These are phyloP conservation scores for Phenganax stokvisi DNA, from an alignment of 92 coral and sea anemone genomes.

Conservation along the genomic window DNA sequence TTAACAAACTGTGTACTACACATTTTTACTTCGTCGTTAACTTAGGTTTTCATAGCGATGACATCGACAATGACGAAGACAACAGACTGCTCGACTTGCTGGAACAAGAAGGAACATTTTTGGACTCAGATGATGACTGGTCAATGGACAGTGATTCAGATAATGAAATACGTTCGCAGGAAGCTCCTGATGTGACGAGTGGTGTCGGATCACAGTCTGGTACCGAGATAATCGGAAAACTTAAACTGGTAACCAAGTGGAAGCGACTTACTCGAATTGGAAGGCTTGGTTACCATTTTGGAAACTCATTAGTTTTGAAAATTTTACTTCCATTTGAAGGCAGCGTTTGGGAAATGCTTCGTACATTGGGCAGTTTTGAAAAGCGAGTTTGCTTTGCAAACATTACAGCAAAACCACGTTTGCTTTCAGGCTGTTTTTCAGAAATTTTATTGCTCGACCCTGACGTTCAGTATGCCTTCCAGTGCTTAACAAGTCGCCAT, in stretches of 20 bases:
- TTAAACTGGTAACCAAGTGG: conserved; percentile 15
- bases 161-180: conserved; percentile 4
- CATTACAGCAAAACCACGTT: background rate
- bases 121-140: conserved; percentile 35
- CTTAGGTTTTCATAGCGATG: conserved; percentile 11
- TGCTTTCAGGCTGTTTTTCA: too few relatives aligned
- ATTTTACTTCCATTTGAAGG: conserved; percentile 21
- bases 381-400: conserved; percentile 25
- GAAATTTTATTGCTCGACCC: conserved; percentile 32
- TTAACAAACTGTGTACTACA: too few relatives aligned
- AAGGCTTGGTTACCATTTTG: background rate
- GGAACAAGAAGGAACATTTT: conserved; percentile 14
- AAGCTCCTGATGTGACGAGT: background rate
- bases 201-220: background rate
- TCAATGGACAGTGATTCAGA: conserved; percentile 16
- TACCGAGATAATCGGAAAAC: conserved; percentile 27
- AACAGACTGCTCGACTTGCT: conserved; percentile 23
- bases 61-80: conserved; percentile 4
- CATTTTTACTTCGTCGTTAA: background rate
- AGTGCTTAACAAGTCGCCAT: conserved; percentile 56
- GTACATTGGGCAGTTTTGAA: conserved; percentile 21
- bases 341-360: conserved; percentile 32
- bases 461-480: conserved; percentile 65
- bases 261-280: background rate
- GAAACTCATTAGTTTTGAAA: conserved; percentile 30